Evolutionary conservation across 2,888 invertebrate genomes (phyloP), one percentile per base, ranked within the genome.

Genomic region (Campoplex capitator): DNA sequence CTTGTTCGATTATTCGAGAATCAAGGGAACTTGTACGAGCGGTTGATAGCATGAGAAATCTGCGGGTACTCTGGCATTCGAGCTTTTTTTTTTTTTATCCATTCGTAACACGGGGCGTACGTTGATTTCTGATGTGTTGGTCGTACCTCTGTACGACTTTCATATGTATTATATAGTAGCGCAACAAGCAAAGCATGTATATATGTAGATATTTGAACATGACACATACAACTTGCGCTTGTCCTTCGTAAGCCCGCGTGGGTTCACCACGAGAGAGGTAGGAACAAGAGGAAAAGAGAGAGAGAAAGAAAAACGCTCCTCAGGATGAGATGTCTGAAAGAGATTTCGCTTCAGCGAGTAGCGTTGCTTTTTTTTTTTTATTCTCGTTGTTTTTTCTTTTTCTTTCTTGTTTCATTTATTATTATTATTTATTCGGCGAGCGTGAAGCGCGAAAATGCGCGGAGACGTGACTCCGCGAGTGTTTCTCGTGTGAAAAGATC

Each of bases 191-290:
- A 74, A 11, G 42, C 16, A 42, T n/a, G 35, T 62, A 45, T 45
- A 73, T 51, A 48, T 70, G 58, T 32, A 73, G 23, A 62, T 62
- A 62, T 71, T 23, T 76, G 56, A 32, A 79, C 87, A 79, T 84
- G 84, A 83, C 87, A 84, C 78, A 83, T 86, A 83, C 84, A 83
- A 67, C 65, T 58, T 65, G 70, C 79, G 83, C 54, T 82, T 87
- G 87, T 84, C 87, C 87, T 87, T 87, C 87, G 84, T 79, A 51
- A 48, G 84, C 82, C 87, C 82, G 87, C 84, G 87, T 87, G 84
- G 79, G 84, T 78, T 87, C 74, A 71, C 82, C 75, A 70, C 38
- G 79, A 77, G 62, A 71, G 76, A 56, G 75, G 32, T 70, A 75
- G 38, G 67, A 54, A 67, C 48, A 56, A 70, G 74, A 79, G 67